These are phyloP conservation scores for Spilarctia lutea DNA, from an alignment of 2,888 invertebrate species.

Conservation along the genomic window DNA sequence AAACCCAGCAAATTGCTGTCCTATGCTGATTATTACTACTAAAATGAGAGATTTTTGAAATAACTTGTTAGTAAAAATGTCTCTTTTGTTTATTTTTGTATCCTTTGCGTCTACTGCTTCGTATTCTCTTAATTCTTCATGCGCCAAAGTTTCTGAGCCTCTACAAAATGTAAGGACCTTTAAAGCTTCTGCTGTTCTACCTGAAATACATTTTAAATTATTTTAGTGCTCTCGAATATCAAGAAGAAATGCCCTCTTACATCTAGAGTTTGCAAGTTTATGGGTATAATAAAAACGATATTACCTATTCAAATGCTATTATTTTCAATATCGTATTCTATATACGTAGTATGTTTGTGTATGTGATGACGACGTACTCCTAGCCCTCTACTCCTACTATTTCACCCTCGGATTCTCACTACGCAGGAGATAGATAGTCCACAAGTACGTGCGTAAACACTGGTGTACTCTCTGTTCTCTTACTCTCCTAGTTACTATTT, in stretches of 20 bases:
- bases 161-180: slow-evolving; percentile 63
- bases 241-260: background rate
- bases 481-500: too few species aligned
- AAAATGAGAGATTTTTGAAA: slow-evolving; percentile 38
- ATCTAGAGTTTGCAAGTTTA: background rate
- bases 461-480: too few species aligned
- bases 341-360: too few species aligned
- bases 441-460: too few species aligned
- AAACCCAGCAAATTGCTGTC: slow-evolving; percentile 61
- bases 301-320: background rate
- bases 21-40: slow-evolving; percentile 29
- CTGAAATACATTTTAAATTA: slow-evolving; percentile 49
- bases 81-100: slow-evolving; percentile 35
- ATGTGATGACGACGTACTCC: too few species aligned
- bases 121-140: slow-evolving; percentile 69
- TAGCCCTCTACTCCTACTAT: too few species aligned
- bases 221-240: background rate
- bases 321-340: too few species aligned
- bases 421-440: too few species aligned
- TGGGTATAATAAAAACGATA: background rate
- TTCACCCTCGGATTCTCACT: too few species aligned
- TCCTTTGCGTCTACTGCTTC: slow-evolving; percentile 29
- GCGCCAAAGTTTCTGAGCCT: slow-evolving; percentile 62
- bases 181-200: slow-evolving; percentile 61
- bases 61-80: slow-evolving; percentile 38